Conservation (phyloP, 2,888 invertebrate species). For the Hetaerina titia region DNA sequence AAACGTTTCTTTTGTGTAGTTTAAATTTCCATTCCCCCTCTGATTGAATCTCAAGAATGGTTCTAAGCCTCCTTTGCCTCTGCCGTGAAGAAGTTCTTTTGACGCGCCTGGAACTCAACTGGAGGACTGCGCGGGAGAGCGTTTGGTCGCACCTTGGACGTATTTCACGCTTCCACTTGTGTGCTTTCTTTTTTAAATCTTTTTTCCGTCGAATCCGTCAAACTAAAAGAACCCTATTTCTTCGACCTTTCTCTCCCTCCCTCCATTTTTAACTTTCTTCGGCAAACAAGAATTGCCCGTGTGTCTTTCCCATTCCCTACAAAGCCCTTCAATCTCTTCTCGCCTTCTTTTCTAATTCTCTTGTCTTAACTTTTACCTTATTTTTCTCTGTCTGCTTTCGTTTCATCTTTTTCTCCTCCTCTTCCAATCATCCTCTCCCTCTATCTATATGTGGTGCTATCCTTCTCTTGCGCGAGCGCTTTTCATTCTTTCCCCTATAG, state of each 20-base stretch:
- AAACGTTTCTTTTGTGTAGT: no score
- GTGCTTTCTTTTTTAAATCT: not conserved
- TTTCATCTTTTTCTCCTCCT: not conserved
- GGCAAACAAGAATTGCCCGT: constrained; percentile 3
- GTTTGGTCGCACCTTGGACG: not conserved
- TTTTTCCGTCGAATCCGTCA: not conserved
- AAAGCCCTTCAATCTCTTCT: constrained; percentile 37
- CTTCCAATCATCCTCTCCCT: not conserved
- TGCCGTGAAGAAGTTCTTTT: not conserved
- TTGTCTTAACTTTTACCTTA: not conserved
- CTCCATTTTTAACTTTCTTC: not conserved
- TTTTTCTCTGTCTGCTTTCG: not conserved
- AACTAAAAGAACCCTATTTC: not conserved
- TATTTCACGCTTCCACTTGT: not conserved
- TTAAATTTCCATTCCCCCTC: no score
- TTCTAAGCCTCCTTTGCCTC: not conserved
- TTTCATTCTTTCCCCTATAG: no score
- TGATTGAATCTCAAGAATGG: not conserved
- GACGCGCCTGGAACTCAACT: not conserved
- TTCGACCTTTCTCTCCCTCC: not conserved
- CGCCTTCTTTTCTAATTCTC: not conserved
- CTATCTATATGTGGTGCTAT: not conserved
- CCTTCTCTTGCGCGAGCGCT: not conserved
- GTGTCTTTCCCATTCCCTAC: constrained; percentile 23
- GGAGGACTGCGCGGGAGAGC: not conserved